phyloP scores from a whole-genome alignment of 2,888 invertebrate species.

The Ectemnius continuus region DNA sequence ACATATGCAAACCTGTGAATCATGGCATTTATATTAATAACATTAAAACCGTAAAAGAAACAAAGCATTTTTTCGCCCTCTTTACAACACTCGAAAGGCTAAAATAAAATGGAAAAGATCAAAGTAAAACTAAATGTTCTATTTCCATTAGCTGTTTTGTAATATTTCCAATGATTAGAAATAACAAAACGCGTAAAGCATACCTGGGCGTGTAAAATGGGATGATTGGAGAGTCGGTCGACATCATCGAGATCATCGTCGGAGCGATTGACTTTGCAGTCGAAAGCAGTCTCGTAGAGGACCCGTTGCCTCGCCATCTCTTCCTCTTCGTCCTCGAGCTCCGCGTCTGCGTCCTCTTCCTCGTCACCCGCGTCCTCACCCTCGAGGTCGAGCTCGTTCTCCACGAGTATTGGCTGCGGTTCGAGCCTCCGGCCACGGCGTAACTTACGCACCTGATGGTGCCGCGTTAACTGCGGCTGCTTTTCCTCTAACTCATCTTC shows the following conservation, averaged over 20 bases:
- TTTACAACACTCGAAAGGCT: too few relatives aligned
- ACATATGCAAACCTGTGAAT: too few relatives aligned
- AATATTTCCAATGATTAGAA: too few relatives aligned
- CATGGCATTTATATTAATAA: too few relatives aligned
- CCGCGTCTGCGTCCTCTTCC: constrained; percentile 79
- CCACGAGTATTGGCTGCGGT: constrained; percentile 84
- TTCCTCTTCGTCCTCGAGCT: constrained; percentile 80
- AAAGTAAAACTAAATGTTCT: too few relatives aligned
- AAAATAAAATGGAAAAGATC: too few relatives aligned
- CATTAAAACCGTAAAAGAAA: too few relatives aligned
- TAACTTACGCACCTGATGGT: constrained; percentile 78
- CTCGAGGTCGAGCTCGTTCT: constrained; percentile 80
- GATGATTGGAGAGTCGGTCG: constrained; percentile 89
- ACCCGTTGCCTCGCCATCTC: constrained; percentile 83
- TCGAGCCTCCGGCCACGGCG: constrained; percentile 84
- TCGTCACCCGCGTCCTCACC: constrained; percentile 79
- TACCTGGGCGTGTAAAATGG: constrained; percentile 80
- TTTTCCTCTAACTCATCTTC: constrained; percentile 82
- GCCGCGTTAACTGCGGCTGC: constrained; percentile 67
- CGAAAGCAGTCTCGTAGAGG: constrained; percentile 94
- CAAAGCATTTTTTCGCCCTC: too few relatives aligned
- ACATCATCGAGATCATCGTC: constrained; percentile 90
- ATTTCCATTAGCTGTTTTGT: too few relatives aligned
- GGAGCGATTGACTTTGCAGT: constrained; percentile 90
- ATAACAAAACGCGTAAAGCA: background rate